A percentile compares a stretch with the other conserved stretches of the same genome.
phyloP scores from a whole-genome alignment of 2,113 vertebrate species.

The Paralichthys olivaceus region DNA sequence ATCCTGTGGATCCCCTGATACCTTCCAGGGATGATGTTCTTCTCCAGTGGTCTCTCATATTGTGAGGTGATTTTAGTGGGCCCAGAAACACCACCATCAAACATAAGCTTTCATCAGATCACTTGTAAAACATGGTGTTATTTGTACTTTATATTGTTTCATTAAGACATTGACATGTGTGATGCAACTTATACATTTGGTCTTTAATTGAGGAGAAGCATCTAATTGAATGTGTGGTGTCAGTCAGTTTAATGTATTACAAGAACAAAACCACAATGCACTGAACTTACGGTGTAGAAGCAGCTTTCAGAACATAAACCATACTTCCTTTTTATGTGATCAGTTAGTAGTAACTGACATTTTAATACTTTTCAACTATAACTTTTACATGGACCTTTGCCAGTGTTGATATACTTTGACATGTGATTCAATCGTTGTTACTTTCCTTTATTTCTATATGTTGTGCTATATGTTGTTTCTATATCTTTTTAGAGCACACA shows the following conservation, averaged over 20 bases:
- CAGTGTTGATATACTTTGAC: too few species aligned
- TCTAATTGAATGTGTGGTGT: too few species aligned
- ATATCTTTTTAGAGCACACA: too few species aligned
- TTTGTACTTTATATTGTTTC: not conserved
- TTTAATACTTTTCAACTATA: not conserved
- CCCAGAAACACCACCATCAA: not conserved
- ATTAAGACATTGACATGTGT: not conserved
- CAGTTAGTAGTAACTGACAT: not conserved
- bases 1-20: not conserved
- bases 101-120: not conserved
- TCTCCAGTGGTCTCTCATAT: not conserved
- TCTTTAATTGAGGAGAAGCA: not conserved
- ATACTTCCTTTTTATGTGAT: not conserved
- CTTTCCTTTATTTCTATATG: too few species aligned
- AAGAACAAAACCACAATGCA: too few species aligned
- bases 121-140: not conserved
- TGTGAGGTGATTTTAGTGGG: not conserved
- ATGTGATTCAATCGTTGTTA: too few species aligned
- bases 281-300: not conserved
- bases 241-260: too few species aligned
- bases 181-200: not conserved
- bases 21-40: not conserved
- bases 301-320: not conserved
- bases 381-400: too few species aligned
- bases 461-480: too few species aligned